Evolutionary conservation across 2,113 vertebrate species (phyloP).

Genomic region (Neolamprologus sp.): DNA sequence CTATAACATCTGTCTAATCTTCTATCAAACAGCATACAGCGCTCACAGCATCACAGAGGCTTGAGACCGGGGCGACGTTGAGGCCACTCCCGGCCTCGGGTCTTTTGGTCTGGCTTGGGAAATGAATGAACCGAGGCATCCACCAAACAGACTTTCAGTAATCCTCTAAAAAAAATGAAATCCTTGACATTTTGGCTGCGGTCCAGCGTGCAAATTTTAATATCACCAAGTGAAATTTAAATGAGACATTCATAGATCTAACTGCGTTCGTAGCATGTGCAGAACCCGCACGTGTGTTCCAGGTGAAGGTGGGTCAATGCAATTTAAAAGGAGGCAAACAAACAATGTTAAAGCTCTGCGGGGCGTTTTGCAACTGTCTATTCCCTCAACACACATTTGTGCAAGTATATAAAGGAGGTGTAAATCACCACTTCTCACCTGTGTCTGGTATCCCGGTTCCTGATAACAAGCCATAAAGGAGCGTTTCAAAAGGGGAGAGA

Average conservation of each 20-base stretch:
- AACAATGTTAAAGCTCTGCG: neutral
- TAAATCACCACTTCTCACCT: slow-evolving; percentile 78
- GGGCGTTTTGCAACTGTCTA: neutral
- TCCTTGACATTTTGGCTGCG: slow-evolving; percentile 40
- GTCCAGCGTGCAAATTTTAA: slow-evolving; percentile 31
- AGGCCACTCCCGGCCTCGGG: neutral
- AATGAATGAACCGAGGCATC: neutral
- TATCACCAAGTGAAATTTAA: slow-evolving; percentile 31
- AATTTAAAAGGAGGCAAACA: slow-evolving; percentile 5
- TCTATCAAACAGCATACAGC: slow-evolving; percentile 21
- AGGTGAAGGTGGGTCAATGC: slow-evolving; percentile 2
- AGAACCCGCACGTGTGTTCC: neutral
- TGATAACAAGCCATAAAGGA: slow-evolving; percentile 54
- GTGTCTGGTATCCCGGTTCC: slow-evolving; percentile 97
- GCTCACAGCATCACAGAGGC: neutral
- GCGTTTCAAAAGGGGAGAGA: slow-evolving; percentile 33
- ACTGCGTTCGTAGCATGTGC: neutral
- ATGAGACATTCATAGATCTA: slow-evolving; percentile 22
- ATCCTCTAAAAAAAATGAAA: slow-evolving; percentile 30
- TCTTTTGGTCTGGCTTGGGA: slow-evolving; percentile 24
- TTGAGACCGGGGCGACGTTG: slow-evolving; percentile 5
- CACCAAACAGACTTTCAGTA: slow-evolving; percentile 21
- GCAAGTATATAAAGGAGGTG: neutral
- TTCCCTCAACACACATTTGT: neutral
- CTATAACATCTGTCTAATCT: slow-evolving; percentile 54